phyloP scores from a whole-genome alignment of 2,888 invertebrate genomes.

The Catocala fraxini region DNA sequence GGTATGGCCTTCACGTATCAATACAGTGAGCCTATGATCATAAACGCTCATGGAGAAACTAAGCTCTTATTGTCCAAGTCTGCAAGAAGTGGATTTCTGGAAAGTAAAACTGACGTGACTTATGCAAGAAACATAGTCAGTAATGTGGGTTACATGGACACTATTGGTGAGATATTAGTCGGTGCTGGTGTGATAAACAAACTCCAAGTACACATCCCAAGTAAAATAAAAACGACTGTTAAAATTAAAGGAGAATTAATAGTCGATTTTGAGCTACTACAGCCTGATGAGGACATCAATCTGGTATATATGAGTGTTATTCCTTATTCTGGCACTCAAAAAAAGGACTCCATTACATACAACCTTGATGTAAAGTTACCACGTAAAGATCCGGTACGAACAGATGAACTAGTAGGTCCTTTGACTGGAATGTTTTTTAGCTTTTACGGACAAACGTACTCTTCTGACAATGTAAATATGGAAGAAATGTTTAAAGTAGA shows the following conservation, averaged over 20 bases:
- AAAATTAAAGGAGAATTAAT: conserved; percentile 72
- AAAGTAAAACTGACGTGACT: conserved; percentile 81
- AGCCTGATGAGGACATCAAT: conserved; percentile 80
- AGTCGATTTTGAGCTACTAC: conserved; percentile 79
- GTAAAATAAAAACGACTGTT: conserved; percentile 79
- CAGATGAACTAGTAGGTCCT: conserved; percentile 76
- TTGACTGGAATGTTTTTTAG: conserved; percentile 84
- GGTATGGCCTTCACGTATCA: conserved; percentile 91
- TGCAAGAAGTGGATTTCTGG: conserved; percentile 54
- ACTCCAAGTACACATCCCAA: conserved; percentile 87
- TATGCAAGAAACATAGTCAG: conserved; percentile 87
- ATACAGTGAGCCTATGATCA: conserved; percentile 86
- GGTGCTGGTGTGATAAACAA: conserved; percentile 89
- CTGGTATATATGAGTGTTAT: conserved; percentile 88
- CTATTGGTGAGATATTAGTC: conserved; percentile 88
- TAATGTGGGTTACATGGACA: conserved; percentile 88
- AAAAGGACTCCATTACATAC: conserved; percentile 72
- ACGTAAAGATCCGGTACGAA: conserved; percentile 35
- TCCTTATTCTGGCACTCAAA: conserved; percentile 89
- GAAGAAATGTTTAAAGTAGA: conserved; percentile 58
- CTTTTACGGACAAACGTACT: conserved; percentile 84
- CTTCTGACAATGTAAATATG: conserved; percentile 73
- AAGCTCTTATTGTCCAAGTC: conserved; percentile 64
- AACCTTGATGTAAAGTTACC: conserved; percentile 68
- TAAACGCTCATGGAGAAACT: conserved; percentile 81